phyloP scores from a whole-genome alignment of 64 coral and sea anemone species.

The Cladopsammia gracilis region DNA sequence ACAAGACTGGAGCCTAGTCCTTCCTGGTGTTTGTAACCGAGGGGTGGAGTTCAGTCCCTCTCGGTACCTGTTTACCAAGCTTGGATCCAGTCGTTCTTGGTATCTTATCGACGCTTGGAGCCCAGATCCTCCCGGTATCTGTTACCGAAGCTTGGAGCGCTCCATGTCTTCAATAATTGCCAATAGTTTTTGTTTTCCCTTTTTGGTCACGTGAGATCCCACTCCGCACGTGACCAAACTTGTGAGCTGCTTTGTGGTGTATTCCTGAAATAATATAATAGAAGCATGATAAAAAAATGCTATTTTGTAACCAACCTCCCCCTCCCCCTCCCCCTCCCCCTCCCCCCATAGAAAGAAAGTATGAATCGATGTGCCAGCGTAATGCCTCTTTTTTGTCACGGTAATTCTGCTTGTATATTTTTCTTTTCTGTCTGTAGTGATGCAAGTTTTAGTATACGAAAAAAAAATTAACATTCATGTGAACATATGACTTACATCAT shows the following conservation, averaged over 20 bases:
- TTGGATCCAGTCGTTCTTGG: background rate
- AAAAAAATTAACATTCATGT: too few species aligned
- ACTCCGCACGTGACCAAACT: constrained; percentile 95
- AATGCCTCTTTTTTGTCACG: too few species aligned
- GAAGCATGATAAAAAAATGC: background rate
- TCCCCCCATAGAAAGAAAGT: too few species aligned
- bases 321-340: too few species aligned
- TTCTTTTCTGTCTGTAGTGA: too few species aligned
- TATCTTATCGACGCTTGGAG: background rate
- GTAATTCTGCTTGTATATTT: too few species aligned
- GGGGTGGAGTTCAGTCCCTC: background rate
- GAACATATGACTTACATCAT: too few species aligned
- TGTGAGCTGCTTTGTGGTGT: constrained; percentile 93
- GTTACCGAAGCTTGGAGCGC: constrained; percentile 27
- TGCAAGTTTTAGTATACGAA: too few species aligned
- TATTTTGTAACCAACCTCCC: too few species aligned
- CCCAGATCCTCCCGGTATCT: background rate
- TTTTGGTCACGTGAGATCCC: constrained; percentile 98
- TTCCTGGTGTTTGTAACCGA: too few species aligned
- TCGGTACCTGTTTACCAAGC: background rate
- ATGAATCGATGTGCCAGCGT: too few species aligned
- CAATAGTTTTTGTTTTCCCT: constrained; percentile 92
- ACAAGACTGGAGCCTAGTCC: too few species aligned
- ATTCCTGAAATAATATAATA: constrained; percentile 67
- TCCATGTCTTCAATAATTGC: constrained; percentile 94